phyloP scores from a whole-genome alignment of 2,113 vertebrate genomes.

The Pseudorectes ferrugineus region DNA sequence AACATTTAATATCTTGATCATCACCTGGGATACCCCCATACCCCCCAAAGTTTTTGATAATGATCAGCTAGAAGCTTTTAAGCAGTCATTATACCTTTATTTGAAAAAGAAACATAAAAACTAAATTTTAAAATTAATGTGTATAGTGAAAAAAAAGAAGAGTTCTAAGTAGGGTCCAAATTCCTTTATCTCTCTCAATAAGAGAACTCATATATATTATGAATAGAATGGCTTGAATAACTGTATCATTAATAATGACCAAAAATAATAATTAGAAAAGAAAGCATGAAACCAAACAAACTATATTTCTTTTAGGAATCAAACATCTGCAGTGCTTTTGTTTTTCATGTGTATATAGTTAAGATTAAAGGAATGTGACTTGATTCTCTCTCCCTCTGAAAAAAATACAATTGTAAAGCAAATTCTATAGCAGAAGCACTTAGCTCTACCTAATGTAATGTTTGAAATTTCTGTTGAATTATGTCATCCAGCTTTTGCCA shows the following conservation, averaged over 20 bases:
- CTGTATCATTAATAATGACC: neutral
- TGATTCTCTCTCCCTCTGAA: neutral
- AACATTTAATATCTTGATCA: neutral
- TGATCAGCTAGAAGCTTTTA: neutral
- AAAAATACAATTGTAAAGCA: neutral
- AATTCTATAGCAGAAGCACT: neutral
- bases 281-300: neutral
- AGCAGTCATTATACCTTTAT: neutral
- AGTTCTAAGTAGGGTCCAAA: neutral
- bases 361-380: neutral
- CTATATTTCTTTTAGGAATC: neutral
- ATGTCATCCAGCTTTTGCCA: neutral
- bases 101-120: neutral
- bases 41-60: neutral
- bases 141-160: neutral
- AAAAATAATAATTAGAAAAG: neutral
- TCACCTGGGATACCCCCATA: accelerated
- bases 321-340: neutral
- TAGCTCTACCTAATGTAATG: neutral
- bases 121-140: neutral
- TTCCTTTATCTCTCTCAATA: neutral
- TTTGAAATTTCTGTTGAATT: neutral
- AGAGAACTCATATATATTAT: neutral
- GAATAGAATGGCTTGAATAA: neutral
- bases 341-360: neutral